These are phyloP conservation scores for Nymphalis polychloros DNA, from an alignment of 2,888 invertebrate species.

Conservation along the genomic window DNA sequence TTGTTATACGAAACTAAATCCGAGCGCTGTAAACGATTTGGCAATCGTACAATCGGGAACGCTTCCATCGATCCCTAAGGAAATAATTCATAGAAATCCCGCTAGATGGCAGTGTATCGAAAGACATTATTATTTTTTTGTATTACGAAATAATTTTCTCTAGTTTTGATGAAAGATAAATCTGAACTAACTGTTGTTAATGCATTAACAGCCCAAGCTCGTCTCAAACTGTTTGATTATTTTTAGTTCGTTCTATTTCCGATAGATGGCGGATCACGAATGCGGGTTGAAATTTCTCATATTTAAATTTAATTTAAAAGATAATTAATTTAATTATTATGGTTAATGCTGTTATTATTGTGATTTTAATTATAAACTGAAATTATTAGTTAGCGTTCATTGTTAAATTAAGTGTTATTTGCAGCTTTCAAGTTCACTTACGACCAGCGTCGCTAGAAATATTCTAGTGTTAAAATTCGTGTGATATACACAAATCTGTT, in stretches of 20 bases:
- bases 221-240: constrained; percentile 4
- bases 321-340: neutral
- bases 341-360: too few relatives aligned
- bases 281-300: neutral
- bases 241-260: constrained; percentile 18
- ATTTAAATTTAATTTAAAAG: neutral
- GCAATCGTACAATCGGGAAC: constrained; percentile 28
- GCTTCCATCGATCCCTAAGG: constrained; percentile 25
- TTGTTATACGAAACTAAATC: constrained; percentile 4
- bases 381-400: too few relatives aligned
- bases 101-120: constrained; percentile 33
- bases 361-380: too few relatives aligned
- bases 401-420: too few relatives aligned
- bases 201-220: constrained; percentile 3
- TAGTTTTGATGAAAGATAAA: constrained; percentile 14
- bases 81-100: constrained; percentile 25
- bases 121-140: constrained; percentile 10
- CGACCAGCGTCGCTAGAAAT: too few relatives aligned
- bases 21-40: constrained; percentile 19
- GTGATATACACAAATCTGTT: too few relatives aligned
- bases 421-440: too few relatives aligned
- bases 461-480: too few relatives aligned
- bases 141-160: constrained; percentile 29
- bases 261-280: constrained; percentile 26
- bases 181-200: constrained; percentile 11